Evolutionary conservation across 2,888 invertebrate species (phyloP).

Genomic region (Hyposoter didymator): DNA sequence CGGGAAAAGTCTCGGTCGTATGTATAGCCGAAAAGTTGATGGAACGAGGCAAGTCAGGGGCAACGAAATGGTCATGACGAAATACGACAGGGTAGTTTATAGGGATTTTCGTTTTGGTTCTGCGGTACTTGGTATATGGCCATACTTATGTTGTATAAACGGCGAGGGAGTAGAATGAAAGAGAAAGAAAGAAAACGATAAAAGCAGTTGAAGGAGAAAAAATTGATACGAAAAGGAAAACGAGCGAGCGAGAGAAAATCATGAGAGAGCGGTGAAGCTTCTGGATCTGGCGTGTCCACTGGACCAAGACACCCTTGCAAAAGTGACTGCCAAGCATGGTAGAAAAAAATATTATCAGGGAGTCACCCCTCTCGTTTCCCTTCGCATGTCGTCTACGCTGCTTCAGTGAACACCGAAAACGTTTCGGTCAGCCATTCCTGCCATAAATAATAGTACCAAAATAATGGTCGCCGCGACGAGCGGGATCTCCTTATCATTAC

Average conservation of each 20-base stretch:
- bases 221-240: slow-evolving; percentile 37
- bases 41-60: slow-evolving; percentile 25
- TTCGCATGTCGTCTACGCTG: slow-evolving; percentile 55
- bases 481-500: background rate
- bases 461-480: slow-evolving; percentile 5
- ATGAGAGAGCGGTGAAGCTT: slow-evolving; percentile 44
- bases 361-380: slow-evolving; percentile 48
- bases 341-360: slow-evolving; percentile 61
- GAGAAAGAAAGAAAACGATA: slow-evolving; percentile 42
- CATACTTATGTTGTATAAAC: slow-evolving; percentile 41
- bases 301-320: slow-evolving; percentile 77
- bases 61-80: slow-evolving; percentile 37
- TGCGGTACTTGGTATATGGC: slow-evolving; percentile 44
- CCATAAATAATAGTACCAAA: slow-evolving; percentile 65
- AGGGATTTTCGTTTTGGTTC: slow-evolving; percentile 61
- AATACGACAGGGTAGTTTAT: slow-evolving; percentile 58
- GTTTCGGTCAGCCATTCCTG: slow-evolving; percentile 66
- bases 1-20: slow-evolving; percentile 47
- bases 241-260: slow-evolving; percentile 33
- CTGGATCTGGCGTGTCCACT: slow-evolving; percentile 71
- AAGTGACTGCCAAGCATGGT: slow-evolving; percentile 55
- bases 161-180: slow-evolving; percentile 31
- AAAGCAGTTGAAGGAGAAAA: slow-evolving; percentile 37
- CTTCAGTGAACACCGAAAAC: slow-evolving; percentile 62
- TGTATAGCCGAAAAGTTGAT: slow-evolving; percentile 52